Evolutionary conservation across 1,140 invertebrate genomes (phyloP).

Genomic region (Leptinotarsa undecemlineata): DNA sequence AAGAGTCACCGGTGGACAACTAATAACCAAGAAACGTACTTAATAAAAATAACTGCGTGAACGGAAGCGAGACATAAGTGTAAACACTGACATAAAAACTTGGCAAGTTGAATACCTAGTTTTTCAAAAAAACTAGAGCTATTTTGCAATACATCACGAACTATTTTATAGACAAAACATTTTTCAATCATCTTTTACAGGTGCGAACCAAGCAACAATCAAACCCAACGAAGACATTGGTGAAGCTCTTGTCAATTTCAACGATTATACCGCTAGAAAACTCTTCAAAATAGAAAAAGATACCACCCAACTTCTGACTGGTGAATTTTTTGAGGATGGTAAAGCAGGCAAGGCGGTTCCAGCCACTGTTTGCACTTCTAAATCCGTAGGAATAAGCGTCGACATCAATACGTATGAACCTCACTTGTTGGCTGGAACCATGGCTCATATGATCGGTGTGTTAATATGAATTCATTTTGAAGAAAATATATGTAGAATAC

Average conservation of each 20-base stretch:
- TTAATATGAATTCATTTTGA: background rate
- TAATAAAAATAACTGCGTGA: too few relatives aligned
- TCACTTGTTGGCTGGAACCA: slow-evolving; percentile 77
- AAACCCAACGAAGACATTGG: slow-evolving; percentile 83
- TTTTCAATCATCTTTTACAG: slow-evolving; percentile 16
- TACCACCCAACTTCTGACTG: slow-evolving; percentile 88
- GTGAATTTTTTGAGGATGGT: slow-evolving; percentile 77
- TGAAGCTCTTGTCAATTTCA: slow-evolving; percentile 84
- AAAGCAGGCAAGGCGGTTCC: slow-evolving; percentile 91
- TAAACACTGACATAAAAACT: too few relatives aligned
- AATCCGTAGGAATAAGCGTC: slow-evolving; percentile 88
- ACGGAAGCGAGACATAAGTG: too few relatives aligned
- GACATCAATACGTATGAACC: slow-evolving; percentile 92
- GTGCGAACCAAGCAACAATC: slow-evolving; percentile 80
- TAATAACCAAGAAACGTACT: too few relatives aligned
- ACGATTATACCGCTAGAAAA: slow-evolving; percentile 83
- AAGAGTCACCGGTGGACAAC: too few relatives aligned
- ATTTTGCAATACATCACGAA: too few relatives aligned
- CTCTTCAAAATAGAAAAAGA: slow-evolving; percentile 84
- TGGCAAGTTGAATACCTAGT: too few relatives aligned
- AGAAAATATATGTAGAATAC: too few relatives aligned
- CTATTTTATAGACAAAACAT: background rate
- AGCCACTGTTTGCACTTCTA: slow-evolving; percentile 86
- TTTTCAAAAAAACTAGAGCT: too few relatives aligned
- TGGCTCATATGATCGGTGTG: slow-evolving; percentile 41